These are phyloP conservation scores for Phania funesta DNA, from an alignment of 2,888 invertebrate genomes.

Conservation along the genomic window DNA sequence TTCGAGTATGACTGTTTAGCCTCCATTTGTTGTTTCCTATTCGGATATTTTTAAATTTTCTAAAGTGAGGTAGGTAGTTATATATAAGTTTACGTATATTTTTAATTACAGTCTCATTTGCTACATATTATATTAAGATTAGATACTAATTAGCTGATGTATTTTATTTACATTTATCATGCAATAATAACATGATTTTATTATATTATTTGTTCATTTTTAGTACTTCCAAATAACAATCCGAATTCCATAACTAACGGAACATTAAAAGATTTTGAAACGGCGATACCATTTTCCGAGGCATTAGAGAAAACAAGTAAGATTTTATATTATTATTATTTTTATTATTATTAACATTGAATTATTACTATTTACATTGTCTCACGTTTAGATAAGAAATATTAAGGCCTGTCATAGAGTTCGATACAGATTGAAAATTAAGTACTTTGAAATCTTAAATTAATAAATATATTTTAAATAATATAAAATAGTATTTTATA, in stretches of 20 bases:
- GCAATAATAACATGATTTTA: conserved; percentile 10
- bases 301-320: conserved; percentile 69
- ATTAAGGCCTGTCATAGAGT: neutral
- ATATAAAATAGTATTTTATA: neutral
- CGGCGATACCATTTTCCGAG: conserved; percentile 67
- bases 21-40: too few species aligned
- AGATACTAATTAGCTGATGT: neutral
- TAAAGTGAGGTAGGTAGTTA: too few species aligned
- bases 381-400: neutral
- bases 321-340: conserved; percentile 26
- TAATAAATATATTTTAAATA: neutral
- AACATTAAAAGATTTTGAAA: conserved; percentile 47
- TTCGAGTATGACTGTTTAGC: too few species aligned
- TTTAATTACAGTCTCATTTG: neutral
- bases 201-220: conserved; percentile 26
- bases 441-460: neutral
- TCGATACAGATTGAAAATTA: neutral
- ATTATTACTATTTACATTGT: neutral
- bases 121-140: neutral
- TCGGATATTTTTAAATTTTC: too few species aligned
- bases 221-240: conserved; percentile 65
- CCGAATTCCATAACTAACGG: conserved; percentile 42
- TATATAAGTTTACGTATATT: too few species aligned
- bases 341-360: neutral
- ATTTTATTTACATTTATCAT: conserved; percentile 2